phyloP scores from a whole-genome alignment of 2,888 invertebrate species.

The Nemurella pictetii region DNA sequence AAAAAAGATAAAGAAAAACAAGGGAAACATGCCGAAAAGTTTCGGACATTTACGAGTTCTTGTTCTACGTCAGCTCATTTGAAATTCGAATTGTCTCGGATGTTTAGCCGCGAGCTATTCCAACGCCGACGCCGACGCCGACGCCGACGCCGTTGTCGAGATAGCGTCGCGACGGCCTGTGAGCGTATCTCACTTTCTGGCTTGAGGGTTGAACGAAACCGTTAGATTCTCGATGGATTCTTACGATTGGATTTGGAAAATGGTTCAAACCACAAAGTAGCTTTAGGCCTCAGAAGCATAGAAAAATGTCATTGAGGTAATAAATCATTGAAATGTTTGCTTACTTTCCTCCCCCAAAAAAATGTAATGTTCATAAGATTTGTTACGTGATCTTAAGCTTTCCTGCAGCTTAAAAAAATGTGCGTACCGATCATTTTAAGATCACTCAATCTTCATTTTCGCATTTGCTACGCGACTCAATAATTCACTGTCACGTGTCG shows the following conservation, averaged over 20 bases:
- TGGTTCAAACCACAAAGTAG: not conserved
- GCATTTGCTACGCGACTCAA: not conserved
- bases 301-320: not conserved
- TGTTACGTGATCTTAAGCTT: not conserved
- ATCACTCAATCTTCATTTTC: not conserved
- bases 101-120: constrained; percentile 11
- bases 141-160: not conserved
- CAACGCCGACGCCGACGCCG: not conserved
- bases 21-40: constrained; percentile 1
- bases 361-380: not conserved
- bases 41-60: constrained; percentile 19
- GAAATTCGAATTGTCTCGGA: constrained; percentile 28
- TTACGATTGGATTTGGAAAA: not conserved
- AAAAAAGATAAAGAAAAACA: not conserved
- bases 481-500: too few species aligned
- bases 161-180: constrained; percentile 1
- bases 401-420: not conserved
- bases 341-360: too few species aligned
- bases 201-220: not conserved
- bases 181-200: not conserved
- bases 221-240: not conserved
- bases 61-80: constrained; percentile 24
- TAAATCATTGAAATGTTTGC: not conserved
- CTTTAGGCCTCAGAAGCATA: not conserved
- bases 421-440: not conserved